Conservation (phyloP, 1,140 invertebrate species). For the Ericerus pela region DNA sequence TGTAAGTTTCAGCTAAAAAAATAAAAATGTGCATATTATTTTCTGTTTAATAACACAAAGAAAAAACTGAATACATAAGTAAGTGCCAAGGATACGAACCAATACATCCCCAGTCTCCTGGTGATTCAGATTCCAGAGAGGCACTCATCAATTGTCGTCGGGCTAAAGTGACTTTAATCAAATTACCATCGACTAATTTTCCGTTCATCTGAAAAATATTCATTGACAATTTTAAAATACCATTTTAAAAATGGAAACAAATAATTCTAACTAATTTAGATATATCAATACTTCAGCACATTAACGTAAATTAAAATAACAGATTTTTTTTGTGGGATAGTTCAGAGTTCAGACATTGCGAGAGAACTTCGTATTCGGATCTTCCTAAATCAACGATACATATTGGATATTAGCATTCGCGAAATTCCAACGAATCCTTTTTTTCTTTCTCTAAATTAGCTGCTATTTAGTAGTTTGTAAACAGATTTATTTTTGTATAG, state of each 20-base stretch:
- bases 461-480: too few relatives aligned
- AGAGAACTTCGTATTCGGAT: too few relatives aligned
- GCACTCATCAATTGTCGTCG: slow-evolving; percentile 51
- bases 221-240: not conserved
- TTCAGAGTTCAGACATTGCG: too few relatives aligned
- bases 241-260: too few relatives aligned
- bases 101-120: not conserved
- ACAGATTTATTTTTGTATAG: too few relatives aligned
- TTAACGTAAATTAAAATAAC: too few relatives aligned
- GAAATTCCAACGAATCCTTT: too few relatives aligned
- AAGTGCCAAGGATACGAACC: not conserved
- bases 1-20: not conserved
- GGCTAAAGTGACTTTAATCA: slow-evolving; percentile 65
- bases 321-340: too few relatives aligned
- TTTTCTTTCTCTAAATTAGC: too few relatives aligned
- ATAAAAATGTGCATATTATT: not conserved
- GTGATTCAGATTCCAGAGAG: not conserved
- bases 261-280: too few relatives aligned
- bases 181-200: slow-evolving; percentile 58
- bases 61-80: not conserved
- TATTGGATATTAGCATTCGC: slow-evolving; percentile 3
- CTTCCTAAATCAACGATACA: too few relatives aligned
- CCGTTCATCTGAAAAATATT: slow-evolving; percentile 50
- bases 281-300: too few relatives aligned
- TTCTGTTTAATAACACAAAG: not conserved